Base-by-base conservation (phyloP, 2,797 vertebrate species). In the Enteromius paludinosus region DNA sequence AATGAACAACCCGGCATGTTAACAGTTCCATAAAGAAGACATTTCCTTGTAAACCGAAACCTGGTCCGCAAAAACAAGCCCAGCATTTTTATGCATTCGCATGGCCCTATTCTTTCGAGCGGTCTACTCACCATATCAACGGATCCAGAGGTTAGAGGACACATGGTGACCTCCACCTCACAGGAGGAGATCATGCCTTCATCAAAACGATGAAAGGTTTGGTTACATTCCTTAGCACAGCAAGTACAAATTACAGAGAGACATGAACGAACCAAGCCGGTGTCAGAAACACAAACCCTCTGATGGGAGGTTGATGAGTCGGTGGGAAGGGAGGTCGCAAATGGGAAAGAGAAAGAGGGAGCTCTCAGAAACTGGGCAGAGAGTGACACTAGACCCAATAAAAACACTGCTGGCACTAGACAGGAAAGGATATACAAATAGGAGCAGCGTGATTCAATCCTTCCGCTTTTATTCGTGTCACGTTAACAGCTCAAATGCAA, bases 361-460 rank as follows among this genome's bases (percentile, higher is more conserved):
- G 28, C 47, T 52, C 70, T 52, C 47, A 75, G 70, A 14, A 69
- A 79, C 79, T 78, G 85, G 71, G 65, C 38, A 47, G 59, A 45
- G 75, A 78, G 45, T 66, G 86, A 86, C 88, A 88, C 45, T 77
- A 15, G 73, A 91, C 75, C 71, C 72, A 59, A 81, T 61, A 75
- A 82, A 88, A 84, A 77, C 83, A 80, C 52, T 45, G 35, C 70
- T 86, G 85, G 84, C 83, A 86, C 23, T 66, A 30, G 76, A 78
- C 49, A 3, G 68, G 62, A 74, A 70, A 69, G 82, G 81, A 88
- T 82, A 87, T 87, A 81, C 71, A 88, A 88, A 89, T 83, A 87
- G 80, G 74, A 87, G 68, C 41, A 28, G 35, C 5, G 83, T 28
- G 83, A 90, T 89, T 84, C 85, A 87, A 87, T 86, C 86, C 82